A percentile compares a stretch with the other conserved stretches of the same genome.
Conservation (phyloP, 2,113 vertebrate species). For the Upupa epops region DNA sequence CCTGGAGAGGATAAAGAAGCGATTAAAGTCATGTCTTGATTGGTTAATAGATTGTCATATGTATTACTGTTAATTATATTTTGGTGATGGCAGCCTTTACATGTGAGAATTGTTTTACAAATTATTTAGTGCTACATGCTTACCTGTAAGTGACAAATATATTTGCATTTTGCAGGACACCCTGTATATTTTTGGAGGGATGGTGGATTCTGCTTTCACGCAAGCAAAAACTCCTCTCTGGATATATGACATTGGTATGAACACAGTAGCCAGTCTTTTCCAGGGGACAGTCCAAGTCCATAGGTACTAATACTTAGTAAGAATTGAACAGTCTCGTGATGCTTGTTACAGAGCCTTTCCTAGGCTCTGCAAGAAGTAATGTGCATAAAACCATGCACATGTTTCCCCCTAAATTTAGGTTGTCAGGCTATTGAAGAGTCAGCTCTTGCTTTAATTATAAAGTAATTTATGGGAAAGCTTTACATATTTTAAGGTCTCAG, state of each 20-base stretch:
- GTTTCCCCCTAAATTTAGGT: neutral
- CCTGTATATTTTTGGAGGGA: conserved; percentile 84
- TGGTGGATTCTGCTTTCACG: conserved; percentile 82
- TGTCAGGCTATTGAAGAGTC: neutral
- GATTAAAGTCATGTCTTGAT: neutral
- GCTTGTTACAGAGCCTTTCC: neutral
- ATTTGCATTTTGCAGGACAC: conserved; percentile 68
- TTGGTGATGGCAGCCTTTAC: neutral
- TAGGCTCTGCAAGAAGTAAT: neutral
- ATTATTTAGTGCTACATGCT: neutral
- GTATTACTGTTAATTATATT: neutral
- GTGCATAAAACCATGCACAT: neutral
- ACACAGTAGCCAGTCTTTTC: neutral
- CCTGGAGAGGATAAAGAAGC: neutral
- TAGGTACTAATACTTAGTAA: neutral
- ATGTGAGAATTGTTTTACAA: neutral
- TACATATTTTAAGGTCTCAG: neutral
- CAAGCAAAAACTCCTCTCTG: conserved; percentile 77
- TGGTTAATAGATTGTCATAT: neutral
- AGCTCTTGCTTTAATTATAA: neutral
- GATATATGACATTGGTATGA: conserved; percentile 81
- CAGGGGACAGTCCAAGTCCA: neutral
- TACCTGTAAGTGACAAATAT: neutral
- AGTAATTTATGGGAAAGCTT: neutral
- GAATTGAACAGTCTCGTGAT: neutral